Percentiles rank a stretch among this genome's conserved stretches.
Conservation (phyloP, 2,888 invertebrate genomes). For the Pseudococcus longispinus region DNA sequence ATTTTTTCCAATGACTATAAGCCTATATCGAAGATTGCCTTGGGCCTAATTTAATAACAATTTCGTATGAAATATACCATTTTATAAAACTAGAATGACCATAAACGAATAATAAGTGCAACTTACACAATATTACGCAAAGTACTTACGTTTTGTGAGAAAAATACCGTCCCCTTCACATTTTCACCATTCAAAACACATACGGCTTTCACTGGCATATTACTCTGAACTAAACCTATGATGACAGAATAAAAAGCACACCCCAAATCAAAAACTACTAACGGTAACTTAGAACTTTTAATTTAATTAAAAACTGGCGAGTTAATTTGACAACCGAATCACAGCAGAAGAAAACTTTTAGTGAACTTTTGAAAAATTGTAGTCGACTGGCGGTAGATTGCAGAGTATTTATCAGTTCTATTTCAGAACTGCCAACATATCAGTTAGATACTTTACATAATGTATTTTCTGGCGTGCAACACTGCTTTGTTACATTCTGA, state of each 20-base stretch:
- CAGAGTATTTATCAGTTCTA: constrained; percentile 1
- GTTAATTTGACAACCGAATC: constrained; percentile 24
- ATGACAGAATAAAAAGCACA: constrained; percentile 29
- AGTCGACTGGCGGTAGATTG: not conserved
- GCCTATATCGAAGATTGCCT: not conserved
- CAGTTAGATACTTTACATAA: not conserved
- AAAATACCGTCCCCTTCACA: constrained; percentile 80
- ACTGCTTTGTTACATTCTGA: not conserved
- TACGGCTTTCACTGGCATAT: constrained; percentile 73
- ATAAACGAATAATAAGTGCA: not conserved
- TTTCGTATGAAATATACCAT: not conserved
- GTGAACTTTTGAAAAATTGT: not conserved
- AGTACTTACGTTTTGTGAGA: constrained; percentile 75
- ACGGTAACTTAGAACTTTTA: constrained; percentile 2
- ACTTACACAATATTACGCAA: not conserved
- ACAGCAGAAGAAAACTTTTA: not conserved
- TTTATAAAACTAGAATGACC: not conserved
- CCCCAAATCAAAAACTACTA: not conserved
- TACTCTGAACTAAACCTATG: constrained; percentile 47
- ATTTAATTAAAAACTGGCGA: not conserved
- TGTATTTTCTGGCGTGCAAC: not conserved
- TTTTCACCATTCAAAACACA: constrained; percentile 84
- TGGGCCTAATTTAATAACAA: not conserved
- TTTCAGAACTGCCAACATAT: not conserved
- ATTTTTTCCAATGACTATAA: not conserved